These are phyloP conservation scores for Tetranychus cinnabarinus DNA, from an alignment of 1,140 invertebrate species.

Conservation along the genomic window DNA sequence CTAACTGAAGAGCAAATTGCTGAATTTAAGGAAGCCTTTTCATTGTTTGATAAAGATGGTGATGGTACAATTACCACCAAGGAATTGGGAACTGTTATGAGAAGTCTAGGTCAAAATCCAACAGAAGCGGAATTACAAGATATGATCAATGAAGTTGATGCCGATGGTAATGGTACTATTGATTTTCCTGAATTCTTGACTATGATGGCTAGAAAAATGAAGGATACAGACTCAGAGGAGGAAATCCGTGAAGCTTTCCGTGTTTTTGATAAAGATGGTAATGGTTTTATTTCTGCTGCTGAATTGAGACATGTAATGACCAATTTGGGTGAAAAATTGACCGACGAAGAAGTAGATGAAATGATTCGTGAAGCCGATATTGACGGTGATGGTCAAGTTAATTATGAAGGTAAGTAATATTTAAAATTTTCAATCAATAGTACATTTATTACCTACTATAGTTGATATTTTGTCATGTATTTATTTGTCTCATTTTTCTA, in stretches of 20 bases:
- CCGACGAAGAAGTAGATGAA: conserved; percentile 93
- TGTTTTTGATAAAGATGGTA: conserved; percentile 93
- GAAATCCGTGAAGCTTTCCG: conserved; percentile 96
- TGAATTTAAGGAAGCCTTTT: conserved; percentile 98
- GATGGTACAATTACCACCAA: conserved; percentile 99
- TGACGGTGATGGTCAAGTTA: conserved; percentile 93
- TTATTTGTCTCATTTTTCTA: background rate
- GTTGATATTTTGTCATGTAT: too few relatives aligned
- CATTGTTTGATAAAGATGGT: conserved; percentile 96
- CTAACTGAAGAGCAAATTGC: background rate
- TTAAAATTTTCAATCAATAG: background rate
- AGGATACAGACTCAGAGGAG: conserved; percentile 93
- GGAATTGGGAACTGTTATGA: conserved; percentile 96
- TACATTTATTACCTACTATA: background rate
- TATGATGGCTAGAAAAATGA: conserved; percentile 99
- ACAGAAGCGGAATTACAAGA: conserved; percentile 98
- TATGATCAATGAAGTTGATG: conserved; percentile 99
- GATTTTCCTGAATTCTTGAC: conserved; percentile 97
- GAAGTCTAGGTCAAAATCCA: conserved; percentile 94
- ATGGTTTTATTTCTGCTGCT: conserved; percentile 86
- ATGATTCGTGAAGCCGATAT: conserved; percentile 97
- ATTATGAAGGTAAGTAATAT: conserved; percentile 90
- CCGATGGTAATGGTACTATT: conserved; percentile 98
- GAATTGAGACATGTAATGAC: conserved; percentile 33
- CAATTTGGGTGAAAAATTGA: conserved; percentile 17